phyloP scores from a whole-genome alignment of 2,888 invertebrate genomes.

The Rhorus exstirpatorius region DNA sequence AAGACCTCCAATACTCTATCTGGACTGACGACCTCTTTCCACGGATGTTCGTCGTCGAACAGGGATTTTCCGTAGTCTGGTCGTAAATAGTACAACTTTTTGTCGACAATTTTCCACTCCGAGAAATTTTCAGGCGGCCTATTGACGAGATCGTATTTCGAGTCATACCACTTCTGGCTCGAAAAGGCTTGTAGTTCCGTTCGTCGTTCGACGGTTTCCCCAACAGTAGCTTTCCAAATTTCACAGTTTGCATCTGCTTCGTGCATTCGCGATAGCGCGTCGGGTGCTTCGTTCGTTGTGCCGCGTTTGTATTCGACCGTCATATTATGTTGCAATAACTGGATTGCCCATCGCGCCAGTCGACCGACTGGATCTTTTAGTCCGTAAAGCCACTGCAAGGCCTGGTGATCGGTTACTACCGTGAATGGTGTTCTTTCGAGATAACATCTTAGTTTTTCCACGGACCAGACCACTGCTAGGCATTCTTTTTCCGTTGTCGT shows the following conservation, averaged over 20 bases:
- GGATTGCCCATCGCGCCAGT: slow-evolving; percentile 67
- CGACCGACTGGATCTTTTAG: slow-evolving; percentile 43
- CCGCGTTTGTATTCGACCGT: slow-evolving; percentile 59
- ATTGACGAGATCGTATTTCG: slow-evolving; percentile 11
- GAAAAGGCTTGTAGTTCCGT: not conserved
- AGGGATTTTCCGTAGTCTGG: slow-evolving; percentile 47
- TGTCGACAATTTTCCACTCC: slow-evolving; percentile 5
- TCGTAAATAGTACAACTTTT: slow-evolving; percentile 26
- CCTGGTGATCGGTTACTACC: slow-evolving; percentile 57
- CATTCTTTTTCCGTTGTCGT: slow-evolving; percentile 61
- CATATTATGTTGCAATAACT: slow-evolving; percentile 50
- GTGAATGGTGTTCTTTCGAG: slow-evolving; percentile 50
- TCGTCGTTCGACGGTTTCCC: not conserved
- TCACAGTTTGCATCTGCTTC: slow-evolving; percentile 30
- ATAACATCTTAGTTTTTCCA: slow-evolving; percentile 59
- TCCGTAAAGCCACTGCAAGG: slow-evolving; percentile 50
- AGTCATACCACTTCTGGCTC: slow-evolving; percentile 3
- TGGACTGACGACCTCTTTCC: slow-evolving; percentile 45
- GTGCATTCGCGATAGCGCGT: slow-evolving; percentile 58
- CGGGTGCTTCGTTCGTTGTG: slow-evolving; percentile 64
- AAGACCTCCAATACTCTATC: slow-evolving; percentile 39
- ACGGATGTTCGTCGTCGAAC: slow-evolving; percentile 24
- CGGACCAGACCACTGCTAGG: slow-evolving; percentile 57
- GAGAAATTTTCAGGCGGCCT: slow-evolving; percentile 8
- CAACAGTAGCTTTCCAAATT: not conserved